Base-by-base conservation (phyloP, 1,140 invertebrate genomes). In the Pinna nobilis region DNA sequence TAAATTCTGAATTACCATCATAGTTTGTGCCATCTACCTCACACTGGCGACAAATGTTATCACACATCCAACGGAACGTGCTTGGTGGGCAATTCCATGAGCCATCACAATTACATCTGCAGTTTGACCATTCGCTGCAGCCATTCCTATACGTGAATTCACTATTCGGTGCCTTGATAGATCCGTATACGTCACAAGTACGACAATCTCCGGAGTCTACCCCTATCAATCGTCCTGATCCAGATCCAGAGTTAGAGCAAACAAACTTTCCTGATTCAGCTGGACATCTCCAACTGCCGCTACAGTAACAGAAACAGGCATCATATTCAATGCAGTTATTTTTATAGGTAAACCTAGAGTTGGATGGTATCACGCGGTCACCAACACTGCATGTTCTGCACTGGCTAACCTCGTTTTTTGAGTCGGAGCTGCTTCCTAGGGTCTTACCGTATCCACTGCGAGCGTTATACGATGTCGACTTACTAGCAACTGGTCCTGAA, bases 71-170 rank as follows among this genome's bases (percentile, higher is more conserved):
- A 63, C 65, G 65, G 15, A 70, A 75, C 33, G 60, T 76, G 18
- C 70, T 61, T 13, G 65, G 37, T n/a, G 79, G 60, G 67, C 82
- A 84, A 18, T 71, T 63, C 76, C 78, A 84, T 3, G 75, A 71
- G 0, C 82, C 82, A 50, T 81, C 74, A 60, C 79, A 82, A 18
- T 49, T 41, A 32, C 82, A 84, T 9, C 71, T 51, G 49, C 81
- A 84, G 35, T 80, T 55, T 57, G 71, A 68, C 59, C 79, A 81
- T 39, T 76, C 80, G 18, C 76, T 50, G 51, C 83, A 84, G 18
- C 72, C 80, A 18, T 82, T 79, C 35, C 73, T 65, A 64, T 80
- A 76, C 0, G 57, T 70, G 53, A 84, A 84, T 5, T 51, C 49
- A 1, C 70, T 70, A 55, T 80, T 75, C 32, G 63, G 51, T 23